Evolutionary conservation across 2,113 vertebrate species (phyloP), one percentile per base, ranked within the genome.

Genomic region (Macrotus californicus): DNA sequence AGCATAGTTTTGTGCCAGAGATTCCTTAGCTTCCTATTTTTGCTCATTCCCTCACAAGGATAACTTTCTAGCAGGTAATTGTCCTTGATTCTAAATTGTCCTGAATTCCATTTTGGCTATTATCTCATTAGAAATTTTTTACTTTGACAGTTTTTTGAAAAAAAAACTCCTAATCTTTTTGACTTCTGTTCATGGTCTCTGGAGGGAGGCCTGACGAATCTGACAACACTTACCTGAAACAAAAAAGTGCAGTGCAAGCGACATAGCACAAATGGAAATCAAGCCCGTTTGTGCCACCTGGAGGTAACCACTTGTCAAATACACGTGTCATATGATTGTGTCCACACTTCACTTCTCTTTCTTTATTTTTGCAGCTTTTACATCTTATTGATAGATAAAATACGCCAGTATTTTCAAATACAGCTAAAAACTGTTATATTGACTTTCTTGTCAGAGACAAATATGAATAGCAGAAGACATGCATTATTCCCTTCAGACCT

Each of bases 251-350:
- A 89, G 91, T 48, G 52, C 8, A 36, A 96, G 3, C 87, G 89
- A 81, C 89, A 94, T 26, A 81, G 92, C 97, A 91, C 19, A 97
- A 97, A 94, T 67, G 54, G 81, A 97, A 98, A 97, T 97, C 88
- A 98, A 98, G 95, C 34, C 56, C 95, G 54, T 31, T 41, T 69
- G 64, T 92, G 19, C 16, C 79, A 56, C 61, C 64, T 96, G 79
- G 76, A 64, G 66, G 34, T 50, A 69, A 72, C 4, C 16, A 82
- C 24, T 83, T 64, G 54, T 14, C 61, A 87, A 92, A 87, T 93
- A 79, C 91, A 41, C 80, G 34, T 86, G 19, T 82, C 94, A 88
- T 69, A 39, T 75, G 87, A 95, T 31, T 29, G 79, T 12, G 43
- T 75, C 16, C 31, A 39, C 43, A 77, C 34, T 96, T 97, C 86